phyloP scores from a whole-genome alignment of 2,797 vertebrate genomes.

The Lutjanus campechanus region DNA sequence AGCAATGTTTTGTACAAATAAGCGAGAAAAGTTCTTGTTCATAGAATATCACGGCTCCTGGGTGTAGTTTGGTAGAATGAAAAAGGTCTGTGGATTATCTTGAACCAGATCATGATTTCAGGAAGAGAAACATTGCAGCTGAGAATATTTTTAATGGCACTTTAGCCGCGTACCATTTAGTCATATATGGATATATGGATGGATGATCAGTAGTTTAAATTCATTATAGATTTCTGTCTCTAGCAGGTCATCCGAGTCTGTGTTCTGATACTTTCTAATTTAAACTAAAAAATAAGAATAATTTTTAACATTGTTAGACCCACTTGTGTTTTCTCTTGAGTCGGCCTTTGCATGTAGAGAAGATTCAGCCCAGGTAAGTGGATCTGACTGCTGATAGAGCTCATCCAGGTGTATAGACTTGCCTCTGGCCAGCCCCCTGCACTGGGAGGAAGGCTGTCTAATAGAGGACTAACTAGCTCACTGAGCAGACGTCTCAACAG shows the following conservation, averaged over 20 bases:
- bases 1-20: too few species aligned
- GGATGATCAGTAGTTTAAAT: too few species aligned
- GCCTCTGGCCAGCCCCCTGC: conserved; percentile 2
- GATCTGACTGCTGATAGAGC: neutral
- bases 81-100: too few species aligned
- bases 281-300: neutral
- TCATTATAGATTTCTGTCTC: neutral
- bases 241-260: too few species aligned
- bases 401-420: conserved; percentile 9
- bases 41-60: too few species aligned
- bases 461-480: neutral
- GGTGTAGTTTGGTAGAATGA: too few species aligned
- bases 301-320: neutral
- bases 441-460: neutral
- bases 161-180: too few species aligned
- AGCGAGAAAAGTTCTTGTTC: too few species aligned
- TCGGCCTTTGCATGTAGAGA: neutral
- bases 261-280: neutral
- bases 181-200: too few species aligned
- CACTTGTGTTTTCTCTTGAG: neutral
- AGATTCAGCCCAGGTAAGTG: neutral
- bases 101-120: too few species aligned
- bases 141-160: too few species aligned
- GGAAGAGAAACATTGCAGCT: too few species aligned
- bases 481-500: neutral